Evolutionary conservation across 2,888 invertebrate genomes (phyloP), one percentile per base, ranked within the genome.

Genomic region (Drosophila neonasuta): DNA sequence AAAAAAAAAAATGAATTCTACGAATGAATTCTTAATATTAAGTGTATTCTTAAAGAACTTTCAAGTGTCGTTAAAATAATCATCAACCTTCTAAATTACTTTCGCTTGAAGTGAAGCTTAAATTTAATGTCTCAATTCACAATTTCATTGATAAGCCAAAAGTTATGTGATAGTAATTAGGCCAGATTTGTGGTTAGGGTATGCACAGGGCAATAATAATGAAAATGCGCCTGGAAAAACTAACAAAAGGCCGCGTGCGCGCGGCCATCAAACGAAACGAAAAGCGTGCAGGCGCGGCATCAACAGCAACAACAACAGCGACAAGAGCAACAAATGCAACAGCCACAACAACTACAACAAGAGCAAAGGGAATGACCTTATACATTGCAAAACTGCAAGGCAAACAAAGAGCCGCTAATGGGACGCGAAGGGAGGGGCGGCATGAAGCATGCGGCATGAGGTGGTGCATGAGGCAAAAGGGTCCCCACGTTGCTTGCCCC

Each of bases 361-460:
- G 66, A 70, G 74, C 74, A 74, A 74, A 74, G 74, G 74, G 74
- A 74, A 74, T 74, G 74, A 74, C 74, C 74, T 74, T 74, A 74
- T 74, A 58, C 60, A 71, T 74, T 74, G 71, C 74, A 55, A 63
- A 74, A 74, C 71, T 74, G 80, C 80, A 80, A 80, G 69, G 74
- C 81, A 83, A 82, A 85, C 81, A 82, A 85, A 83, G 78, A 74
- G 77, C 76, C 80, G 82, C 82, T 82, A 85, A 82, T 85, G 74
- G 78, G 60, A 56, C 56, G 32, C 50, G 32, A 3, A 29, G 49
- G 56, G 57, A 6, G 39, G 15, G 11, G 45, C 2, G 13, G 20
- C 32, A 32, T 9, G 24, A 20, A 29, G 30, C 11, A 34, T 15
- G 48, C 32, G 5, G 17, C 52, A 45, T 50, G 51, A 36, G 56